Evolutionary conservation across 2,797 vertebrate genomes (phyloP), one percentile per base, ranked within the genome.

Genomic region (Garrulus glandarius): DNA sequence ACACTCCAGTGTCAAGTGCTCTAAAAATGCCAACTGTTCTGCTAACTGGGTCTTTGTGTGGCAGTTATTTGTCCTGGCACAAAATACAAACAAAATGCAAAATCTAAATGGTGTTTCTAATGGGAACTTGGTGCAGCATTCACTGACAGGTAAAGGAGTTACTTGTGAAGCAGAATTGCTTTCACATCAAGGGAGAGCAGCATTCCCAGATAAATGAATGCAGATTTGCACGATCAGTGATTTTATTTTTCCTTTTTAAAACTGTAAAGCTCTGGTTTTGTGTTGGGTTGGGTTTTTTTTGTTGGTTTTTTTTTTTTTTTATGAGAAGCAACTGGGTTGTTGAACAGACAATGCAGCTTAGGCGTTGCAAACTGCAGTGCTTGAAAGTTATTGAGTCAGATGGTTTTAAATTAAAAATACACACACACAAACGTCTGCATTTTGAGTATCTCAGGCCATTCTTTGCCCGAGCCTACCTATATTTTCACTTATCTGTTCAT

Each of bases 401-500:
- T 37, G 82, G 76, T n/a, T 90, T 92, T 61, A 86, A 78, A 90
- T 95, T 55, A 81, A 93, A 93, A 91, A 63, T 50, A 46, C 43
- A 15, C n/a, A 8, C 0, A 2, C 32, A 34, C 36, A 29, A 44
- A 57, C 2, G 36, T 46, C 80, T 85, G 47, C 27, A 4, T 61
- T 83, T 80, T 24, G n/a, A 79, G 1, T 59, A 6, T 80, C 55
- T 94, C 2, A 3, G 74, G 79, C 78, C 22, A 5, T 76, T 87
- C 76, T 84, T 81, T 57, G 47, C 77, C n/a, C 30, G 6, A 97
- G 68, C 91, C 85, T 87, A 96, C 95, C 87, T 97, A 6, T 81
- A 18, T 88, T 96, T 97, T 92, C 64, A 47, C 78, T 97, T 97
- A 96, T 97, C 96, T 96, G 76, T 92, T 95, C 85, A 41, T 93